Evolutionary conservation across 2,888 invertebrate species (phyloP).

Genomic region (Limnephilus marmoratus): DNA sequence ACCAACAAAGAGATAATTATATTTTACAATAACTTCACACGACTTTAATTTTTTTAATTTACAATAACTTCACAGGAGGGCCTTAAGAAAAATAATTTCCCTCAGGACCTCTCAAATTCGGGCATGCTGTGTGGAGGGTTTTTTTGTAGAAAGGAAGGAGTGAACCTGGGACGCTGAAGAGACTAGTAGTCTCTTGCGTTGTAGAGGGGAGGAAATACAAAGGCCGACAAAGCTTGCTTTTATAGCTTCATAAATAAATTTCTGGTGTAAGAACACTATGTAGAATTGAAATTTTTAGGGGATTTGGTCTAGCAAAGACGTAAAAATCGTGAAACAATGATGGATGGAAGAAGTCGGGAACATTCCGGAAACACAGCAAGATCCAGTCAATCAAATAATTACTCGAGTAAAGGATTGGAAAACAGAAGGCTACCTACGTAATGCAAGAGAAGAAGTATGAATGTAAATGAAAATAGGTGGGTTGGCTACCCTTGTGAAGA

Average conservation of each 20-base stretch:
- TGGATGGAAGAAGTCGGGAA: background rate
- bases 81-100: too few species aligned
- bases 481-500: background rate
- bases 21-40: too few species aligned
- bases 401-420: background rate
- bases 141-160: too few species aligned
- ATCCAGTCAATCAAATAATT: too few species aligned
- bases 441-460: background rate
- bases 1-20: background rate
- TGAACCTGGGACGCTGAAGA: too few species aligned
- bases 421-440: background rate
- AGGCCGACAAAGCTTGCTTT: too few species aligned
- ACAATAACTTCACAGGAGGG: too few species aligned
- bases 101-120: too few species aligned
- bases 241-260: background rate
- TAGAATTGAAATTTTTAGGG: background rate
- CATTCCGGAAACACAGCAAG: background rate
- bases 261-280: background rate
- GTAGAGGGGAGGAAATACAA: too few species aligned
- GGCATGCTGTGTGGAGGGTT: too few species aligned
- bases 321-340: background rate
- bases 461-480: background rate
- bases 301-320: background rate
- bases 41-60: too few species aligned
- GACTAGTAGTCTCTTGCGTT: too few species aligned